Percentiles rank a stretch among this genome's conserved stretches.
These are phyloP conservation scores for Atopsyche davidsoni DNA, from an alignment of 1,140 invertebrate genomes.

Conservation along the genomic window DNA sequence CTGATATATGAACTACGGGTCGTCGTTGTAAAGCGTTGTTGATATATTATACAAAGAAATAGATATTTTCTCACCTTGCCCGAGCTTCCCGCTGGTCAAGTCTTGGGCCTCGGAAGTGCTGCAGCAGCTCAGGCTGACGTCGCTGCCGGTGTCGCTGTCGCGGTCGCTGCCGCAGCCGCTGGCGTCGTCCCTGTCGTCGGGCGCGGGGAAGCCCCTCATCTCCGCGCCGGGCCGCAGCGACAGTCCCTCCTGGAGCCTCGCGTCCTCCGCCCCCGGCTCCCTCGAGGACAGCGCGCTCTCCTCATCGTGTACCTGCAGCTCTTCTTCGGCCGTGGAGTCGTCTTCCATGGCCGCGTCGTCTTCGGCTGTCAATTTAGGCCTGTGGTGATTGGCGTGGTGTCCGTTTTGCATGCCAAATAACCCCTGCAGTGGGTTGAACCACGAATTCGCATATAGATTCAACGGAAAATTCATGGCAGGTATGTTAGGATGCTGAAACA, in stretches of 20 bases:
- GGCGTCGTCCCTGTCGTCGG: slow-evolving; percentile 18
- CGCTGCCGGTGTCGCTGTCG: slow-evolving; percentile 25
- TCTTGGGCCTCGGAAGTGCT: slow-evolving; percentile 25
- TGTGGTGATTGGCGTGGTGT: slow-evolving; percentile 6
- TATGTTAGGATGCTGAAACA: slow-evolving; percentile 15
- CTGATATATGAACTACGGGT: too few species aligned
- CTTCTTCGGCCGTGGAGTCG: slow-evolving; percentile 8
- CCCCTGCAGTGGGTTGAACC: slow-evolving; percentile 25
- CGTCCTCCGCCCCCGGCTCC: not conserved
- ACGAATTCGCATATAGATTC: slow-evolving; percentile 25
- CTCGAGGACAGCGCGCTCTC: too few species aligned
- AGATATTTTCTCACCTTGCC: slow-evolving; percentile 21
- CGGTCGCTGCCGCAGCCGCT: slow-evolving; percentile 26
- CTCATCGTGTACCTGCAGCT: slow-evolving; percentile 10
- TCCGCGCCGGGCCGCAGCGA: not conserved
- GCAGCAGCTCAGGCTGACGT: slow-evolving; percentile 27
- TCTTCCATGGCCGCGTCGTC: slow-evolving; percentile 13
- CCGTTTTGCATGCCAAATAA: slow-evolving; percentile 16
- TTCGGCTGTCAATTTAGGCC: not conserved
- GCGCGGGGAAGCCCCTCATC: slow-evolving; percentile 4
- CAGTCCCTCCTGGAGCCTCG: slow-evolving; percentile 13
- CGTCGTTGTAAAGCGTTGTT: too few species aligned
- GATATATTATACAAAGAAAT: too few species aligned
- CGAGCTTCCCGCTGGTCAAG: slow-evolving; percentile 22
- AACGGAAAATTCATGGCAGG: slow-evolving; percentile 19